Percentiles rank a stretch among this genome's conserved stretches.
phyloP scores from a whole-genome alignment of 2,888 invertebrate genomes.

The Pammene aurita region DNA sequence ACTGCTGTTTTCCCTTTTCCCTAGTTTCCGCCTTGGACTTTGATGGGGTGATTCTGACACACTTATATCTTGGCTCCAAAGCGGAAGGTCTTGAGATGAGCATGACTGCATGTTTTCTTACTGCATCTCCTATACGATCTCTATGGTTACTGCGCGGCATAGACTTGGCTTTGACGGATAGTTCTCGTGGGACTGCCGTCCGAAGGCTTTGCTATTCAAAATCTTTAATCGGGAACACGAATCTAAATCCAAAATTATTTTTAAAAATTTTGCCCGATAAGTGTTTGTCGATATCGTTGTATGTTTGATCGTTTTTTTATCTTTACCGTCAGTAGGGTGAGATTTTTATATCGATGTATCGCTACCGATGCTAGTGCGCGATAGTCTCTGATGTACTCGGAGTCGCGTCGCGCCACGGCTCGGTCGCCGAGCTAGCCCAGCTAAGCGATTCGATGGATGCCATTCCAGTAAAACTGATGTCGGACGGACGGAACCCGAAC shows the following conservation, averaged over 20 bases:
- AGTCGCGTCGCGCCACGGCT: slow-evolving; percentile 73
- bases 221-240: slow-evolving; percentile 57
- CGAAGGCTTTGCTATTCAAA: slow-evolving; percentile 70
- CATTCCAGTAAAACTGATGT: slow-evolving; percentile 83
- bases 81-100: slow-evolving; percentile 61
- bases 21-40: slow-evolving; percentile 61
- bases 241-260: slow-evolving; percentile 45
- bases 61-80: slow-evolving; percentile 60
- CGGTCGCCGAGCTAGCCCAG: slow-evolving; percentile 70
- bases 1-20: slow-evolving; percentile 64
- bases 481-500: slow-evolving; percentile 76
- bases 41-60: slow-evolving; percentile 47
- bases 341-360: slow-evolving; percentile 60
- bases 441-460: slow-evolving; percentile 81
- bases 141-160: slow-evolving; percentile 84
- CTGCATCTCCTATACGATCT: slow-evolving; percentile 81
- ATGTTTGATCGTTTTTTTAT: slow-evolving; percentile 68
- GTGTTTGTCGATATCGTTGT: slow-evolving; percentile 75
- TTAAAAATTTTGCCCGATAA: slow-evolving; percentile 64
- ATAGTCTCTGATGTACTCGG: slow-evolving; percentile 67
- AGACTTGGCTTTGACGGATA: slow-evolving; percentile 79
- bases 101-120: slow-evolving; percentile 78
- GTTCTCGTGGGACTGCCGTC: slow-evolving; percentile 72
- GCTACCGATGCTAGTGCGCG: slow-evolving; percentile 70
- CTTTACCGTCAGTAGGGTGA: slow-evolving; percentile 65